Evolutionary conservation across 2,797 vertebrate genomes (phyloP).

Genomic region (Momotus momota): DNA sequence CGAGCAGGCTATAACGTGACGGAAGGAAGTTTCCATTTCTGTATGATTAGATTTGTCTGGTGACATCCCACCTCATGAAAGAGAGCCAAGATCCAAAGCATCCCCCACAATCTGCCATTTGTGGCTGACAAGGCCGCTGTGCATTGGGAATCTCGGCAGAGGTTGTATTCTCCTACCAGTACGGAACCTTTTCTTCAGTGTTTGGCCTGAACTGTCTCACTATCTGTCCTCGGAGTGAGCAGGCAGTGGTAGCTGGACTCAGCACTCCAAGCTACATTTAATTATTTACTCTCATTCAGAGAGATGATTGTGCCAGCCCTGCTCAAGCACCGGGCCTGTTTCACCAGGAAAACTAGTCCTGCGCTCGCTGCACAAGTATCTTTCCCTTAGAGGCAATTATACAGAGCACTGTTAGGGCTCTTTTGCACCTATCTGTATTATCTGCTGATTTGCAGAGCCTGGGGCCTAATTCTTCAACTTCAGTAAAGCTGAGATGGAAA

Average conservation of each 20-base stretch:
- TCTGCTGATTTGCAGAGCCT: neutral
- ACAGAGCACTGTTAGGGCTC: neutral
- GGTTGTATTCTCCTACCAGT: neutral
- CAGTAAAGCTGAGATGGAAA: neutral
- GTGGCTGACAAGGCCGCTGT: neutral
- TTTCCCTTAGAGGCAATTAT: neutral
- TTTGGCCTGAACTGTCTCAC: neutral
- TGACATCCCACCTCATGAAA: neutral
- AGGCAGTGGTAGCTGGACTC: neutral
- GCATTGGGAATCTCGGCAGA: neutral
- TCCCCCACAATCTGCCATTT: neutral
- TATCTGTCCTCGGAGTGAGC: neutral
- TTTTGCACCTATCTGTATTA: neutral
- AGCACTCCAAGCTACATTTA: neutral
- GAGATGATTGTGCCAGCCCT: neutral
- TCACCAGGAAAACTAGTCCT: neutral
- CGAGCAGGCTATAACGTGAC: neutral
- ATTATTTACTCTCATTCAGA: neutral
- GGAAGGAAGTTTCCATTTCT: neutral
- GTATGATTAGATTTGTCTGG: neutral
- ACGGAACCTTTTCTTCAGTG: neutral
- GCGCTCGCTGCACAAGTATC: neutral
- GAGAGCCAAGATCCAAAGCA: neutral
- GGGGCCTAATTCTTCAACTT: neutral
- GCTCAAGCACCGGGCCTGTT: neutral